Evolutionary conservation across 2,888 invertebrate genomes (phyloP).

Genomic region (Frankliniella intonsa): DNA sequence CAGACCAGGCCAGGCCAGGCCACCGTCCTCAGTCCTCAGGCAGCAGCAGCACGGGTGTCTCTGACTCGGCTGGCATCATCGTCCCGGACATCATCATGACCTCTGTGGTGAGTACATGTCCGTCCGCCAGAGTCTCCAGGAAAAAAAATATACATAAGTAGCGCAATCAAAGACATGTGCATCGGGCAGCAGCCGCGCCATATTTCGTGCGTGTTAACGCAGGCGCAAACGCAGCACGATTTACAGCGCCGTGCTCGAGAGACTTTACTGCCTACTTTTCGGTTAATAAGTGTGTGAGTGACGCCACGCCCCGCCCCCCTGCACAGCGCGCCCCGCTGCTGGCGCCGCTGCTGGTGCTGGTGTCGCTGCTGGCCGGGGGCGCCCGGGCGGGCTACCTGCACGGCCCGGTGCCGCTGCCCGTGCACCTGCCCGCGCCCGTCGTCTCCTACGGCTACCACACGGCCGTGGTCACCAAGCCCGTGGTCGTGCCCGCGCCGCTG

Average conservation of each 20-base stretch:
- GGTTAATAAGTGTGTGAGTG: too few species aligned
- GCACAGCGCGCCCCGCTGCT: not conserved
- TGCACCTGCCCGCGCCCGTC: not conserved
- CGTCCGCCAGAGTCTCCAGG: not conserved
- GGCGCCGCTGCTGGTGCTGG: not conserved
- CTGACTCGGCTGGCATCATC: not conserved
- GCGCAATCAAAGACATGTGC: not conserved
- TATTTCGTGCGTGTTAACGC: not conserved
- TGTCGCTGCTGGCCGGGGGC: not conserved
- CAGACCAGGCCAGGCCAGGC: not conserved
- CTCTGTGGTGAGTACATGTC: not conserved
- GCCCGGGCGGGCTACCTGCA: slow-evolving; percentile 3
- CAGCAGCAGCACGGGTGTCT: not conserved
- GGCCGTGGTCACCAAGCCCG: slow-evolving; percentile 9
- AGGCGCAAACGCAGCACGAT: not conserved
- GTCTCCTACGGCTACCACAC: slow-evolving; percentile 16
- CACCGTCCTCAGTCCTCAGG: not conserved
- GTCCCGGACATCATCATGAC: not conserved
- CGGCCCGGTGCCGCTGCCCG: not conserved
- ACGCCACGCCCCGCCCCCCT: too few species aligned
- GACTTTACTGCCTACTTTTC: too few species aligned
- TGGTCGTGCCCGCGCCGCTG: not conserved
- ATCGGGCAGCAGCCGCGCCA: not conserved
- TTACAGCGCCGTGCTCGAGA: too few species aligned
- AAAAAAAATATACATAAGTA: too few species aligned